Conservation (phyloP, 2,888 invertebrate genomes). For the Tyria jacobaeae region DNA sequence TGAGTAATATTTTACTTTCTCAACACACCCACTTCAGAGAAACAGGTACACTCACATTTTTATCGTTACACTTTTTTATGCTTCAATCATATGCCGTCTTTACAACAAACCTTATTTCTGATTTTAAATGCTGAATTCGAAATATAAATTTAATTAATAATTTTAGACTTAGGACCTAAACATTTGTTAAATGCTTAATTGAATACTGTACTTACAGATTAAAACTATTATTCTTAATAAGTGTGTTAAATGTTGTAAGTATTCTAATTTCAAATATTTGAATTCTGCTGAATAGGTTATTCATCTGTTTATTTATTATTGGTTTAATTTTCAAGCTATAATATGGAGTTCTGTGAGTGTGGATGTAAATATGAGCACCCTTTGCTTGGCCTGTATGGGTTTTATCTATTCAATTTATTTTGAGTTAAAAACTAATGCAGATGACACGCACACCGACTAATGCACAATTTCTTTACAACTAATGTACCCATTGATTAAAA, state of each 20-base stretch:
- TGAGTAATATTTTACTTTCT: slow-evolving; percentile 74
- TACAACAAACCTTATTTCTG: slow-evolving; percentile 34
- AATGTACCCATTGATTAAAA: slow-evolving; percentile 37
- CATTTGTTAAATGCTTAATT: slow-evolving; percentile 4
- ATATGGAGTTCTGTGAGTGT: slow-evolving; percentile 17
- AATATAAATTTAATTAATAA: slow-evolving; percentile 5
- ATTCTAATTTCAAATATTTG: slow-evolving; percentile 11
- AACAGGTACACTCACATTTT: slow-evolving; percentile 52
- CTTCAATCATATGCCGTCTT: slow-evolving; percentile 41
- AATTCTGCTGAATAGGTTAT: slow-evolving; percentile 3
- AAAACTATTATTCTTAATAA: not conserved
- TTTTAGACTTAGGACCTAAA: slow-evolving; percentile 4
- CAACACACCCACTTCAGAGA: slow-evolving; percentile 65
- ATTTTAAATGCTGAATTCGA: slow-evolving; percentile 3
- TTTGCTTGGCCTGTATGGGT: slow-evolving; percentile 42
- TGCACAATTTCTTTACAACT: slow-evolving; percentile 40
- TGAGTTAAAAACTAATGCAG: slow-evolving; percentile 42
- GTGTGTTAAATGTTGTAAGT: not conserved
- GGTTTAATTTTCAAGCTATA: slow-evolving; percentile 12
- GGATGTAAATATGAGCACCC: slow-evolving; percentile 33
- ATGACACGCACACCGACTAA: slow-evolving; percentile 46
- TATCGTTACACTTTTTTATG: slow-evolving; percentile 37
- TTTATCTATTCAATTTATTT: slow-evolving; percentile 34
- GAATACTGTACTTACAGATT: slow-evolving; percentile 5
- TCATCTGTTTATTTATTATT: not conserved